Percentiles rank a stretch among this genome's conserved stretches.
Evolutionary conservation across 2,888 invertebrate genomes (phyloP).

Genomic region (Sinodicranocentrus sp.): DNA sequence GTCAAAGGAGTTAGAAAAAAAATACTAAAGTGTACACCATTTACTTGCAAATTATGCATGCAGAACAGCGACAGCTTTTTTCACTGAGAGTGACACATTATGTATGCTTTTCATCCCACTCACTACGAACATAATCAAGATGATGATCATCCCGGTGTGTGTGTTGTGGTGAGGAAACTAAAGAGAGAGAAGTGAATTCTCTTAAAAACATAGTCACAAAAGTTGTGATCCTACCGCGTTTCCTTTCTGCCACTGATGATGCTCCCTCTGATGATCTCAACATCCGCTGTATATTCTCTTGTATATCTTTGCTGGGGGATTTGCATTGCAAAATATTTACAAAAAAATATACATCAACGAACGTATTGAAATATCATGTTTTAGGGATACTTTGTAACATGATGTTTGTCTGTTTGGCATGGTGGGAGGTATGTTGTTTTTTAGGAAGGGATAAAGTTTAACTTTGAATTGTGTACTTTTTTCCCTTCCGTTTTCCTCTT

Average conservation of each 20-base stretch:
- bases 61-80: constrained; percentile 30
- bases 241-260: constrained; percentile 49
- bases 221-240: constrained; percentile 5
- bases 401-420: no score
- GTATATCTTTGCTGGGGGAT: constrained; percentile 61
- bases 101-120: constrained; percentile 49
- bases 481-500: no score
- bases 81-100: constrained; percentile 60
- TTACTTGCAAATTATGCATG: constrained; percentile 64
- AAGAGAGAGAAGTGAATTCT: background rate
- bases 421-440: no score
- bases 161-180: constrained; percentile 42
- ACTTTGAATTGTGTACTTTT: no score
- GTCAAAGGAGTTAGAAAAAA: constrained; percentile 36
- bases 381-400: no score
- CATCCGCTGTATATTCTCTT: constrained; percentile 71
- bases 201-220: no score
- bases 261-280: constrained; percentile 70
- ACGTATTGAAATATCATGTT: no score
- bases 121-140: constrained; percentile 15
- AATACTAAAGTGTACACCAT: no score
- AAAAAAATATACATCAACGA: constrained; percentile 15
- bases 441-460: no score
- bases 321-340: constrained; percentile 74
- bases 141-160: constrained; percentile 30